Conservation (phyloP, 1,140 invertebrate genomes). For the Drosophila dunni region DNA sequence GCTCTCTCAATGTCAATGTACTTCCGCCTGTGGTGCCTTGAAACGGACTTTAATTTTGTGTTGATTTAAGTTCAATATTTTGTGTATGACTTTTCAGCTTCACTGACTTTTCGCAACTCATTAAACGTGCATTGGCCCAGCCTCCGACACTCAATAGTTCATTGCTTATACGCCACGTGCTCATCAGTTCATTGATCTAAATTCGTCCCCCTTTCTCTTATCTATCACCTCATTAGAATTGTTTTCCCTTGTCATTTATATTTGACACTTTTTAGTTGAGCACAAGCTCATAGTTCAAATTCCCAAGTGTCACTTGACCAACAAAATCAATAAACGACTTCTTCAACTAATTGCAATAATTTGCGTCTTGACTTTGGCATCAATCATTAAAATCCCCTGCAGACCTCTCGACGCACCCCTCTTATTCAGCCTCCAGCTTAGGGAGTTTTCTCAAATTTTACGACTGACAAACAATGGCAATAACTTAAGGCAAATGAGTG, state of each 20-base stretch:
- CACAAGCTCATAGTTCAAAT: constrained; percentile 46
- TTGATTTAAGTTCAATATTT: constrained; percentile 41
- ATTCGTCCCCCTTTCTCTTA: background rate
- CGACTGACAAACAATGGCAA: constrained; percentile 39
- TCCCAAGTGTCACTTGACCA: constrained; percentile 67
- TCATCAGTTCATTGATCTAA: constrained; percentile 45
- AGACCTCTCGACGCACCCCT: too few species aligned
- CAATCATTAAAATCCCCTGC: constrained; percentile 13
- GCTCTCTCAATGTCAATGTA: constrained; percentile 55
- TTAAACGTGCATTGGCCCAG: constrained; percentile 41
- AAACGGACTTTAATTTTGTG: constrained; percentile 44
- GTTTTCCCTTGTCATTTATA: constrained; percentile 29
- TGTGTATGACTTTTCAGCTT: constrained; percentile 63
- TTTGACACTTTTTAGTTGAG: constrained; percentile 41
- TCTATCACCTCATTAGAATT: background rate
- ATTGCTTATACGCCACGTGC: constrained; percentile 34
- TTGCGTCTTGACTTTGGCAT: constrained; percentile 40
- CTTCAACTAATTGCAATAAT: constrained; percentile 75
- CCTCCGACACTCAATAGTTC: constrained; percentile 25
- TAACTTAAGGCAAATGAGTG: constrained; percentile 33
- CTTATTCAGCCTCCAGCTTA: background rate
- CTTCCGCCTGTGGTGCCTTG: constrained; percentile 47
- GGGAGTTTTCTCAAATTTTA: constrained; percentile 48
- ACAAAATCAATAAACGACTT: constrained; percentile 70
- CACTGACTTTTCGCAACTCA: constrained; percentile 55